A percentile compares a stretch with the other conserved stretches of the same genome.
phyloP scores from a whole-genome alignment of 2,888 invertebrate genomes.

The Drymonia ruficornis region DNA sequence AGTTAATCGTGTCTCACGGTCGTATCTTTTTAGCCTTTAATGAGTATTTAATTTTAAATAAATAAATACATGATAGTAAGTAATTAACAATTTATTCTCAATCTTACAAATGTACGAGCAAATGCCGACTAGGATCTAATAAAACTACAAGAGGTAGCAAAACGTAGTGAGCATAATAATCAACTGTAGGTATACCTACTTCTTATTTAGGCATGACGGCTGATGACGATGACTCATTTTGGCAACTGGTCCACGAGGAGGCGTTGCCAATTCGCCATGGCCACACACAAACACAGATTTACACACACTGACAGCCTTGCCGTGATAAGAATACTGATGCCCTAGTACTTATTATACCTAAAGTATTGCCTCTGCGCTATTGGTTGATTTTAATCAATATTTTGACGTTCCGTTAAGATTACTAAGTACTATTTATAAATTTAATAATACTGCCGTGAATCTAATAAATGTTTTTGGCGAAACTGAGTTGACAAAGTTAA shows the following conservation, averaged over 20 bases:
- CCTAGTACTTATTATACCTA: conserved; percentile 61
- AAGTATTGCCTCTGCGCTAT: conserved; percentile 19
- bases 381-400: conserved; percentile 14
- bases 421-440: background rate
- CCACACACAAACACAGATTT: conserved; percentile 44
- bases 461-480: conserved; percentile 9
- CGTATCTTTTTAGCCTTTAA: background rate
- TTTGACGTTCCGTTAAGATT: background rate
- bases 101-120: conserved; percentile 50
- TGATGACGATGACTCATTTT: conserved; percentile 69
- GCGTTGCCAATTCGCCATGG: conserved; percentile 70
- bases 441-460: background rate
- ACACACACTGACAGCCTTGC: conserved; percentile 47
- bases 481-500: conserved; percentile 17
- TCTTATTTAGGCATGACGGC: conserved; percentile 29
- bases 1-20: conserved; percentile 3
- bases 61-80: conserved; percentile 4
- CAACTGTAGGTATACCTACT: background rate
- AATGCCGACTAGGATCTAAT: conserved; percentile 55
- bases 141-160: conserved; percentile 33
- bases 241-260: conserved; percentile 71
- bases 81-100: conserved; percentile 33
- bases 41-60: background rate
- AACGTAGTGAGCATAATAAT: conserved; percentile 28
- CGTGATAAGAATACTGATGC: conserved; percentile 48